phyloP scores from a whole-genome alignment of 2,888 invertebrate genomes.

The Sipunculus nudus region DNA sequence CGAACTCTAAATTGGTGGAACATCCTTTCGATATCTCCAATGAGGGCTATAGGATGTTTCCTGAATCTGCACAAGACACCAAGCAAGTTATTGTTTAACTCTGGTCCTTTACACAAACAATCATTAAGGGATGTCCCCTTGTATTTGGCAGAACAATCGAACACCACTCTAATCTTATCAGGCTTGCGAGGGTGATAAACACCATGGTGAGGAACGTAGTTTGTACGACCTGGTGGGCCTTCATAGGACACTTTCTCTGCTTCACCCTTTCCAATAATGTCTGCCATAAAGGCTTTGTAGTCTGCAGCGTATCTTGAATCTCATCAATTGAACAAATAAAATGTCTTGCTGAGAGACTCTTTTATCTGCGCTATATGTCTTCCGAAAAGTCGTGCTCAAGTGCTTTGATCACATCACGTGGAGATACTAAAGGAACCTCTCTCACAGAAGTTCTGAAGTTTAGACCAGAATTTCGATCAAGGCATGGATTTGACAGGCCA shows the following conservation, averaged over 20 bases:
- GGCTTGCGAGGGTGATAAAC: conserved; percentile 22
- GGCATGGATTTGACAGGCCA: no score
- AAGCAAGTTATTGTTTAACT: conserved; percentile 22
- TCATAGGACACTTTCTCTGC: conserved; percentile 11
- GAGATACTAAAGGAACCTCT: no score
- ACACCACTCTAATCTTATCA: conserved; percentile 24
- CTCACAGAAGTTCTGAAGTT: no score
- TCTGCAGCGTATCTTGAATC: no score
- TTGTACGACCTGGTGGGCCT: not conserved
- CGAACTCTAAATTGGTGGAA: conserved; percentile 27
- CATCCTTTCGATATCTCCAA: conserved; percentile 34
- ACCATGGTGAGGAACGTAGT: conserved; percentile 23
- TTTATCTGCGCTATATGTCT: no score
- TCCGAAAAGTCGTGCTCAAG: no score
- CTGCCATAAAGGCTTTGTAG: conserved; percentile 13
- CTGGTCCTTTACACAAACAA: conserved; percentile 21
- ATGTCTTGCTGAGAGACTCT: no score
- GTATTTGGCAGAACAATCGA: conserved; percentile 28
- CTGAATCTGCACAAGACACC: conserved; percentile 25
- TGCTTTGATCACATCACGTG: no score
- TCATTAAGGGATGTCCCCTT: conserved; percentile 26
- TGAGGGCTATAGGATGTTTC: conserved; percentile 21
- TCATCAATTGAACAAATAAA: no score
- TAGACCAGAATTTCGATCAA: no score
- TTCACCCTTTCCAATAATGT: conserved; percentile 7